These are phyloP conservation scores for Clarias magur DNA, from an alignment of 2,113 vertebrate genomes.

Conservation along the genomic window DNA sequence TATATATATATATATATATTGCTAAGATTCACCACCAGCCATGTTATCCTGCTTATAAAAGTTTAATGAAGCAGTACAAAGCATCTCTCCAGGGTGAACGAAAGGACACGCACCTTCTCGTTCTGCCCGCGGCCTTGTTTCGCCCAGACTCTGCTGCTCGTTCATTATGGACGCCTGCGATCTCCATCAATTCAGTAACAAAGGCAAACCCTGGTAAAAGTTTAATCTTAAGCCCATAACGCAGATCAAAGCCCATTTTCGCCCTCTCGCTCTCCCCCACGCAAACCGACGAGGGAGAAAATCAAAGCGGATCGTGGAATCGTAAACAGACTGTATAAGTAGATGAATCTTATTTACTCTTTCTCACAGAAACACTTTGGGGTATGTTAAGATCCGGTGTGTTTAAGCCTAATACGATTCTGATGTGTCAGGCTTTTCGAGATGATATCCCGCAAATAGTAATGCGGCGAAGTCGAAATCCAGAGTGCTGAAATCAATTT, in stretches of 20 bases:
- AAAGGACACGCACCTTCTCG: constrained; percentile 41
- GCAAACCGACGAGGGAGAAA: constrained; percentile 32
- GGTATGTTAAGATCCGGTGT: constrained; percentile 2
- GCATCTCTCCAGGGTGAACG: constrained; percentile 25
- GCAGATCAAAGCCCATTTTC: constrained; percentile 47
- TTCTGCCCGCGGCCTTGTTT: constrained; percentile 34
- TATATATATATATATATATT: no score
- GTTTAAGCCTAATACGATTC: constrained; percentile 25
- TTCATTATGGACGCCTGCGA: constrained; percentile 52
- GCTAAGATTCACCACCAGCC: not conserved
- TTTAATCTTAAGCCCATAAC: constrained; percentile 45
- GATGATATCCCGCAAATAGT: constrained; percentile 5
- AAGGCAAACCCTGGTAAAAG: constrained; percentile 44
- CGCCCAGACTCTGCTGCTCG: constrained; percentile 35
- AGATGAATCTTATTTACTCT: constrained; percentile 3
- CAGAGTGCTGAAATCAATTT: constrained; percentile 31
- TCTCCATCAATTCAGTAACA: constrained; percentile 51
- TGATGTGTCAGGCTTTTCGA: not conserved
- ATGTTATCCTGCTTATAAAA: constrained; percentile 13
- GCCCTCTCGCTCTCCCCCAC: constrained; percentile 20
- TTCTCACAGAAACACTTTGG: constrained; percentile 21
- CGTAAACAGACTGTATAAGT: constrained; percentile 36
- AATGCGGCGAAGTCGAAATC: not conserved
- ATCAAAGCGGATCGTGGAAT: constrained; percentile 26
- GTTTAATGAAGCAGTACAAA: constrained; percentile 39